Percentiles rank a stretch among this genome's conserved stretches.
These are phyloP conservation scores for Anthonomus grandis DNA, from an alignment of 1,140 invertebrate species.

Conservation along the genomic window DNA sequence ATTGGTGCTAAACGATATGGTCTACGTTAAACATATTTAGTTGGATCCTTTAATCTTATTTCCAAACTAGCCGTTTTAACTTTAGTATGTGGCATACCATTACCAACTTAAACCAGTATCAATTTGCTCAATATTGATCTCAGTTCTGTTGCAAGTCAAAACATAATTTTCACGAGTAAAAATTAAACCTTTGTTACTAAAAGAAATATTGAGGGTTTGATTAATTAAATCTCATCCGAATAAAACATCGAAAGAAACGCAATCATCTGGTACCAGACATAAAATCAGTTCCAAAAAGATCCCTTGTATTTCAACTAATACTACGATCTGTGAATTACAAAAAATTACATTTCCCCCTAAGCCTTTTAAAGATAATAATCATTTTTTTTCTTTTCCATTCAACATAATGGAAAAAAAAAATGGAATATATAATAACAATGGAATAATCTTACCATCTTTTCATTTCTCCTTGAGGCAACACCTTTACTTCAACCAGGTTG, in stretches of 20 bases:
- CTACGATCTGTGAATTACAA: not conserved
- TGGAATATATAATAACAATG: not conserved
- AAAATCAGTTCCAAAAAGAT: not conserved
- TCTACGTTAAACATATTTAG: constrained; percentile 1
- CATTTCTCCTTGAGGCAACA: not conserved
- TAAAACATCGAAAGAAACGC: not conserved
- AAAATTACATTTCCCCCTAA: not conserved
- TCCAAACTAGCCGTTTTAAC: constrained; percentile 4
- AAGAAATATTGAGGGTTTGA: too few relatives aligned
- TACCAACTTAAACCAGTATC: not conserved
- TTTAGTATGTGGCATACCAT: not conserved
- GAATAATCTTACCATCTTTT: not conserved
- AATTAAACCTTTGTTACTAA: too few relatives aligned
- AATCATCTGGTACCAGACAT: not conserved
- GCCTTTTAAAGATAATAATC: not conserved
- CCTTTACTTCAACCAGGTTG: not conserved
- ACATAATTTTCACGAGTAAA: too few relatives aligned
- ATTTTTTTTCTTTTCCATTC: not conserved
- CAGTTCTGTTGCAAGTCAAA: too few relatives aligned
- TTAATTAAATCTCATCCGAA: not conserved
- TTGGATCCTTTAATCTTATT: constrained; percentile 10
- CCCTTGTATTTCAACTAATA: not conserved
- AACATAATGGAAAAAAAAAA: not conserved
- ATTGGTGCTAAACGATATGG: constrained; percentile 5
- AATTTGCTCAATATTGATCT: too few relatives aligned